Conservation (phyloP, 2,113 vertebrate genomes). For the Arothron firmamentum region DNA sequence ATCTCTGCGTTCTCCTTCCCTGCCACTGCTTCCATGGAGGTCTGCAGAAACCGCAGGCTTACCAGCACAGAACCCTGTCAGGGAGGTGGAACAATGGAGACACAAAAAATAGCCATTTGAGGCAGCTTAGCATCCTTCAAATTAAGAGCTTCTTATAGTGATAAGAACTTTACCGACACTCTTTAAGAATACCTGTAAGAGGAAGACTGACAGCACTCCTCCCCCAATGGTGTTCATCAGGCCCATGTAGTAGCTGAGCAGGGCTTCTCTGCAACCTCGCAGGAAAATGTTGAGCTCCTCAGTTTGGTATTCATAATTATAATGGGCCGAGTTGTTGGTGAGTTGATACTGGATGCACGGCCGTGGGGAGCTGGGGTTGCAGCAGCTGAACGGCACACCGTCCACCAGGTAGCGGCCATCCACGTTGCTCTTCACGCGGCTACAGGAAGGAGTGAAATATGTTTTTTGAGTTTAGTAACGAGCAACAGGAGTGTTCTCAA, state of each 20-base stretch:
- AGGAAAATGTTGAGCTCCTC: conserved; percentile 82
- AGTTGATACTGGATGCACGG: conserved; percentile 79
- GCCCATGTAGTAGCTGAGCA: conserved; percentile 75
- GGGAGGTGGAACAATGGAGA: conserved; percentile 5
- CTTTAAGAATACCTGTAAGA: conserved; percentile 72
- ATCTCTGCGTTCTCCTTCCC: conserved; percentile 77
- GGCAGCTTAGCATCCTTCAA: no score
- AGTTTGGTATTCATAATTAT: conserved; percentile 77
- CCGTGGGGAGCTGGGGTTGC: conserved; percentile 79
- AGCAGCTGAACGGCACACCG: conserved; percentile 82
- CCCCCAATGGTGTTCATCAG: conserved; percentile 79
- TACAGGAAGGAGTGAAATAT: conserved; percentile 28
- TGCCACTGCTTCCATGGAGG: conserved; percentile 78
- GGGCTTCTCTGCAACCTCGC: conserved; percentile 76
- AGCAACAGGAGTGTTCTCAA: no score
- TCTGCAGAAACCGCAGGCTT: conserved; percentile 83
- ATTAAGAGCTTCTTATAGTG: no score
- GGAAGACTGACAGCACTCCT: conserved; percentile 72
- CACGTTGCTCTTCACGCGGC: conserved; percentile 81
- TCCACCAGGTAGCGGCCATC: conserved; percentile 80
- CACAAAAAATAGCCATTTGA: no score
- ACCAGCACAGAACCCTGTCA: conserved; percentile 75
- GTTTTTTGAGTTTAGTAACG: no score
- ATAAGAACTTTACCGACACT: not conserved
- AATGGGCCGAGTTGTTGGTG: conserved; percentile 81